Evolutionary conservation across 2,888 invertebrate species (phyloP).

Genomic region (Diadegma fenestrale): DNA sequence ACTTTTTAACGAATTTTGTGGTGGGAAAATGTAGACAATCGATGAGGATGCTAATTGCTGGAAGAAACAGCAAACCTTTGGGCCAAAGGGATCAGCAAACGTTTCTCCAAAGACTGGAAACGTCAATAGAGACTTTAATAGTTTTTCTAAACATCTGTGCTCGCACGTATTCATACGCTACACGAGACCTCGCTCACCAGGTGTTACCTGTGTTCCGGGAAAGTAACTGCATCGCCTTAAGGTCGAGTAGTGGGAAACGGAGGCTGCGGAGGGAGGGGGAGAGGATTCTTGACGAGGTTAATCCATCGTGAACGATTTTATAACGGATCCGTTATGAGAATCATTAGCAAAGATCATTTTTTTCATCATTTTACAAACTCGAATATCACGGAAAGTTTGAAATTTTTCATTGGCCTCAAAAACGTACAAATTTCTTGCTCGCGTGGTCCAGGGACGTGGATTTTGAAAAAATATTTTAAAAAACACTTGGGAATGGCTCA

Average conservation of each 20-base stretch:
- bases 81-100: background rate
- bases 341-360: background rate
- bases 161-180: background rate
- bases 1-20: background rate
- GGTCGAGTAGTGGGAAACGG: background rate
- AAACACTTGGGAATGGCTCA: too few relatives aligned
- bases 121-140: background rate
- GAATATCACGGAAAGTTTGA: background rate
- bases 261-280: background rate
- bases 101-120: background rate
- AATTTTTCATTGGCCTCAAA: conserved; percentile 25
- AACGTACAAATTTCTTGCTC: background rate
- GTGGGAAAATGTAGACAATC: background rate
- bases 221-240: conserved; percentile 62
- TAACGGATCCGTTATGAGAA: conserved; percentile 74
- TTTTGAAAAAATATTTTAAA: too few relatives aligned
- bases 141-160: background rate
- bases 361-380: conserved; percentile 22
- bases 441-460: background rate
- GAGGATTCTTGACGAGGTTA: conserved; percentile 72
- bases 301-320: conserved; percentile 76
- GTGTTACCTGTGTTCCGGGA: conserved; percentile 65
- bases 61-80: background rate
- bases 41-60: background rate
- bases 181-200: conserved; percentile 51